Base-by-base conservation (phyloP, 1,140 invertebrate species). In the Pseudomyrmex flavicornis region DNA sequence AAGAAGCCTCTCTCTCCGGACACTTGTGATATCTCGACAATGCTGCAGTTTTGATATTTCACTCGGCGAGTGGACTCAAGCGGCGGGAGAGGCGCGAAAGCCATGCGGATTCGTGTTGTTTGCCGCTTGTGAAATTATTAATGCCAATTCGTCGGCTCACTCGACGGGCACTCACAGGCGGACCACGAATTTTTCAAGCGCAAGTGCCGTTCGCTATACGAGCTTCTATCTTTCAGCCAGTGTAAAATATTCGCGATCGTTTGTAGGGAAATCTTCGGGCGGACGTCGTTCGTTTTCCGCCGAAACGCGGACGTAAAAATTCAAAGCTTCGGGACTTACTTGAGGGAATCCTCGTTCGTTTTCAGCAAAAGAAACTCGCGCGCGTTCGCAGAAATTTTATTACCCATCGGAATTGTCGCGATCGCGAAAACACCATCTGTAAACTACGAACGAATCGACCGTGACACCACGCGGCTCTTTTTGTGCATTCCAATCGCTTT, bases 21-120 rank as follows among this genome's bases (percentile, higher is more conserved):
- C 46, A 85, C 13, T 50, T 35, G 61, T 44, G 50, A 83, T 77
- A 88, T 88, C 68, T 58, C 77, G 62, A 66, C 75, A 73, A 58
- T 73, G 56, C 70, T 73, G 44, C 83, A 88, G 62, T 83, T 88
- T 75, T 80, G 68, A 83, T 59, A 88, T 87, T 70, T 56, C 59
- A 54, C 56, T 26, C 17, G 10, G 69, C n/a, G 5, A 9, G 44
- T 12, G n/a, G 17, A 26, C 13, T 17, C 59, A 15, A 46, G 13
- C 7, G 7, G 13, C 44, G 15, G 26, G 22, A 56, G 5, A 83
- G 35, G 44, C 17, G 2, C 48, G 20, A 20, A 48, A 9, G 8
- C 12, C 10, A 9, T 35, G 9, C 15, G 9, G 10, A 8, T 13
- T 2, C 12, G 35, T 50, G 15, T 48, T 35, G 46, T 22, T 26